Evolutionary conservation across 2,888 invertebrate species (phyloP), one percentile per base, ranked within the genome.

Genomic region (Thereva unica): DNA sequence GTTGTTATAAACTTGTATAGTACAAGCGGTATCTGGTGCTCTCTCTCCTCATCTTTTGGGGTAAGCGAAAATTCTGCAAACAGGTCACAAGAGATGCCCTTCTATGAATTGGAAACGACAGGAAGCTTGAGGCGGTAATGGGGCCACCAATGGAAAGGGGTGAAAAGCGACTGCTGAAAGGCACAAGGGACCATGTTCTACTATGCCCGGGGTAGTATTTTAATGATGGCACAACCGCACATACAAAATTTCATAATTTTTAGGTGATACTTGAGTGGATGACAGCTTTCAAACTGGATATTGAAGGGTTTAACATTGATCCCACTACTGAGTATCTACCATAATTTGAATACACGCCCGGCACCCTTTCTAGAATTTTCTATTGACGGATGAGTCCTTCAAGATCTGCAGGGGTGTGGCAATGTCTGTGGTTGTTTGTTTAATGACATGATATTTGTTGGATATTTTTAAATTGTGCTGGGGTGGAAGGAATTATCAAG

Each of bases 1-100:
- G 68, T 71, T 71, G 63, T 64, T 61, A 61, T 61, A 61, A 61
- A 61, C 50, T 61, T 61, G 61, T 61, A 49, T 61, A 50, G 61
- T 9, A 61, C 38, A 61, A 50, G 61, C 41, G 50, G 23, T 23
- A 23, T 23, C 23, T 23, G 23, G 23, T 23, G 23, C 23, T 23
- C 23, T 23, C 23, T 49, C 37, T 61, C 59, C 49, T 40, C 59
- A 55, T 49, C 53, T 10, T 35, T 50, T 23, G 23, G 23, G 38
- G 7, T 6, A 50, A 61, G 38, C 12, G 61, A 41, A 50, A 49
- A 40, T 61, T 61, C 50, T 12, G 41, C 61, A 61, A 61, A 61
- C 61, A 50, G 61, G 61, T 61, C 61, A 61, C 61, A 61, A 61
- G 23, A 23, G 49, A 59, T 59, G 47, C 59, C 59, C 59, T 59